Evolutionary conservation across 1,140 invertebrate species (phyloP), one percentile per base, ranked within the genome.

Genomic region (Heliconius himera): DNA sequence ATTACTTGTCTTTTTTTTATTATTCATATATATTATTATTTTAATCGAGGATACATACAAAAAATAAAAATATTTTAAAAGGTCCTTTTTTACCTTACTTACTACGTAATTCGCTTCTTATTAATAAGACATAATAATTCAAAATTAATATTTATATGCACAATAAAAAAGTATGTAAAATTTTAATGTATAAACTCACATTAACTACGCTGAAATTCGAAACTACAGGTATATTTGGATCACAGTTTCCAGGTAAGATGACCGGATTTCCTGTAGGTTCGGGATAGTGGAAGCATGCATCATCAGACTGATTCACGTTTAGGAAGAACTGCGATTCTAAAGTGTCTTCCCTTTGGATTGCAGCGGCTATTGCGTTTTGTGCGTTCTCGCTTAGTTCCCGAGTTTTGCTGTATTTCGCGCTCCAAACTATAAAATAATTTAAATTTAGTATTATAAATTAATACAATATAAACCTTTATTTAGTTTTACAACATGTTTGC

Each of bases 251-350:
- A 33, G 89, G 90, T 22, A 94, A 60, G 13, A 92, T 87, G 74
- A 93, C 79, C 51, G 82, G 81, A 16, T 82, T 73, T 9, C 87
- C 86, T 3, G 78, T 76, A 8, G 80, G 72, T 4, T 81, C 82
- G 1, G 91, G 93, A 74, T 93, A 94, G 76, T 91, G 84, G 90
- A 93, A 94, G 81, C 93, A 94, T 33, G 88, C 87, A 0, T 26
- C 54, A 49, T 89, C 87, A 18, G 56, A 85, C 75, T 92, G 91
- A 70, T 87, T 72, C 2, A 91, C 90, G 0, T 70, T 11, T 13
- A 80, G 72, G 73, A 89, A 94, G 80, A 92, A 87, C 26, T 91
- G 79, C 0, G 71, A 56, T n/a, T 84, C 82, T 0, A 94, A 83
- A 0, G 91, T 87, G 26, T 82, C 41, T 54, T 87, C 91, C 20